phyloP scores from a whole-genome alignment of 30 jellyfish, hydroid and myxozoan species.

The Aurelia sp. region DNA sequence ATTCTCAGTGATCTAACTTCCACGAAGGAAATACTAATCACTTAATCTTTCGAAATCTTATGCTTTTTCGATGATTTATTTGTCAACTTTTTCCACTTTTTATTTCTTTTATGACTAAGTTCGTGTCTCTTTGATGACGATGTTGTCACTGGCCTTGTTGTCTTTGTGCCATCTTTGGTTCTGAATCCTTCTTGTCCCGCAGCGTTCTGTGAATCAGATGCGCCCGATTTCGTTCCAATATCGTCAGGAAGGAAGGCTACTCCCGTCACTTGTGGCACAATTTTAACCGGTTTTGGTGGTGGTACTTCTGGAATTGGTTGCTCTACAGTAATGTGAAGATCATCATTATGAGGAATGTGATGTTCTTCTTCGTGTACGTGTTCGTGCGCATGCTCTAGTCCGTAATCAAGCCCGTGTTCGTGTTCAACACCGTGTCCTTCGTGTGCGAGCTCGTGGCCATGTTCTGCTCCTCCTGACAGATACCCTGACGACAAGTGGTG shows the following conservation, averaged over 20 bases:
- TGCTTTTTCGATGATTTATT: not conserved
- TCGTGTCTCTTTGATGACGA: conserved; percentile 61
- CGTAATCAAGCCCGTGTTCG: conserved; percentile 16
- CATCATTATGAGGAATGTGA: conserved; percentile 64
- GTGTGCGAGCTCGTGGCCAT: not conserved
- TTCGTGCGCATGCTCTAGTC: not conserved
- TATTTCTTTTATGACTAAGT: not conserved
- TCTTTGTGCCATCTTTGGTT: conserved; percentile 59
- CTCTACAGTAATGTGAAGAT: conserved; percentile 71
- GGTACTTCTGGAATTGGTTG: conserved; percentile 79
- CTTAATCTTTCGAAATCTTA: not conserved
- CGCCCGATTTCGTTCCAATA: conserved; percentile 70
- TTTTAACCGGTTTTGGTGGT: conserved; percentile 74
- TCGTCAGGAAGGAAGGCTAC: conserved; percentile 74
- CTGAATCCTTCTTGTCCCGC: conserved; percentile 72
- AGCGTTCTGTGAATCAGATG: conserved; percentile 53
- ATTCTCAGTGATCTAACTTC: no score
- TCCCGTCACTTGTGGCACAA: conserved; percentile 74
- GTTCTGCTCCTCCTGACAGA: conserved; percentile 9
- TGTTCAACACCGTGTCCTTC: conserved; percentile 15
- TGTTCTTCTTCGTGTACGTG: conserved; percentile 63
- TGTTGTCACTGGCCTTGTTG: conserved; percentile 61
- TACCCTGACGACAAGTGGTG: conserved; percentile 23
- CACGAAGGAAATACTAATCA: no score
- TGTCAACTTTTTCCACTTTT: not conserved